Evolutionary conservation across 2,888 invertebrate species (phyloP).

Genomic region (Drosophila monieri): DNA sequence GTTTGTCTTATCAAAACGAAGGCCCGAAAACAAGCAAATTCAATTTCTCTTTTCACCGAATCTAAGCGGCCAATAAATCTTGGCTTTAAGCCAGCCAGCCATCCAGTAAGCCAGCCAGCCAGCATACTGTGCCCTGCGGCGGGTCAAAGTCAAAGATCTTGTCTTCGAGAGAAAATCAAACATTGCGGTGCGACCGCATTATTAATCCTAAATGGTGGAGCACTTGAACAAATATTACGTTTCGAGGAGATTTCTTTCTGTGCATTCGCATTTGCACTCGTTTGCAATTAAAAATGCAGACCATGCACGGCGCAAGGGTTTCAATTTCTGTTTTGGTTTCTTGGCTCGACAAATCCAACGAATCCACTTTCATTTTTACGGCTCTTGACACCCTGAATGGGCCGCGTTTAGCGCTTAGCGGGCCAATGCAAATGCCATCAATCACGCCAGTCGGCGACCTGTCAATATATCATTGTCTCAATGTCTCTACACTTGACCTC

Average conservation of each 20-base stretch:
- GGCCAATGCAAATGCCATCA: slow-evolving; percentile 44
- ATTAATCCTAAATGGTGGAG: slow-evolving; percentile 35
- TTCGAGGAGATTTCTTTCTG: slow-evolving; percentile 5
- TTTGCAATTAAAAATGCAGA: slow-evolving; percentile 64
- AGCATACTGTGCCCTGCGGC: slow-evolving; percentile 49
- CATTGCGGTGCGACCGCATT: slow-evolving; percentile 20
- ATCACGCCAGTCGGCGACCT: slow-evolving; percentile 42
- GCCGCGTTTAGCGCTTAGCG: neutral
- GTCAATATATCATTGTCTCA: slow-evolving; percentile 58
- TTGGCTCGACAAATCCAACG: slow-evolving; percentile 13
- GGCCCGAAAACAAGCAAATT: slow-evolving; percentile 41
- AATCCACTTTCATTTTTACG: slow-evolving; percentile 43
- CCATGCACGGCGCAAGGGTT: slow-evolving; percentile 44
- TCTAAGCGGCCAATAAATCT: slow-evolving; percentile 62
- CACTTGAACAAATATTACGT: neutral
- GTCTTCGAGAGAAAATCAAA: slow-evolving; percentile 41
- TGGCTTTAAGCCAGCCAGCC: slow-evolving; percentile 16
- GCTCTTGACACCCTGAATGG: slow-evolving; percentile 21
- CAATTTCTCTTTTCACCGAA: slow-evolving; percentile 69
- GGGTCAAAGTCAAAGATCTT: slow-evolving; percentile 56
- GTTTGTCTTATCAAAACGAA: slow-evolving; percentile 59
- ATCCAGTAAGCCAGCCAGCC: neutral
- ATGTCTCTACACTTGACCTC: slow-evolving; percentile 57
- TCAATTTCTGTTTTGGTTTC: slow-evolving; percentile 22
- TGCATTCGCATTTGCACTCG: slow-evolving; percentile 34